Conservation (phyloP, 2,888 invertebrate species). For the Caenorhabditis macrosperma region DNA sequence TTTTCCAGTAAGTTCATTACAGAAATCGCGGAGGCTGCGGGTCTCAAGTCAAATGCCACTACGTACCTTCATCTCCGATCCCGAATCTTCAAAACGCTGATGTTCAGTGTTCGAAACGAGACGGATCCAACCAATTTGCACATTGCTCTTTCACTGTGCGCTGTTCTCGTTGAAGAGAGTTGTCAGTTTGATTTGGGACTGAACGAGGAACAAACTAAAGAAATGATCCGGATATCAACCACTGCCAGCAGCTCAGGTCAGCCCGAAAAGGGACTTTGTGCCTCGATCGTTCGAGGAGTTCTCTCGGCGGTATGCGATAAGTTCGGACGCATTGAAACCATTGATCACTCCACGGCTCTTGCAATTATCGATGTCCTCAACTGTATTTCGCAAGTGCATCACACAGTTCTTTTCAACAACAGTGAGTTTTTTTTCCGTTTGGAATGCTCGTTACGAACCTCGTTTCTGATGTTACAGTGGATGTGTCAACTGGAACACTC, state of each 20-base stretch:
- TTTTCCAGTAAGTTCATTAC: not conserved
- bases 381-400: constrained; percentile 73
- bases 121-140: constrained; percentile 90
- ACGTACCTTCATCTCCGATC: constrained; percentile 85
- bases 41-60: constrained; percentile 65
- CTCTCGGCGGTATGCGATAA: constrained; percentile 78
- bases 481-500: constrained; percentile 77
- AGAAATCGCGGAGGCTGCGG: constrained; percentile 62
- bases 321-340: constrained; percentile 71
- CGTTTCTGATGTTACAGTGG: constrained; percentile 64
- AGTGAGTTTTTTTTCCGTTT: constrained; percentile 56
- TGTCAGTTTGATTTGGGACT: constrained; percentile 68
- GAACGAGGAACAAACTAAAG: constrained; percentile 67
- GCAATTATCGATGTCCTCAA: constrained; percentile 78
- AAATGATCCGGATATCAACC: constrained; percentile 64
- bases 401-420: constrained; percentile 73
- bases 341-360: constrained; percentile 68
- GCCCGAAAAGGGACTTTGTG: constrained; percentile 70
- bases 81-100: constrained; percentile 86
- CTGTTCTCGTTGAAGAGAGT: constrained; percentile 71
- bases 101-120: constrained; percentile 90
- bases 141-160: constrained; percentile 84
- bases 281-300: constrained; percentile 75
- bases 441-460: constrained; percentile 1
- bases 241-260: constrained; percentile 58